Evolutionary conservation across 1,140 invertebrate genomes (phyloP), one percentile per base, ranked within the genome.

Genomic region (Tetranychus cinnabarinus): DNA sequence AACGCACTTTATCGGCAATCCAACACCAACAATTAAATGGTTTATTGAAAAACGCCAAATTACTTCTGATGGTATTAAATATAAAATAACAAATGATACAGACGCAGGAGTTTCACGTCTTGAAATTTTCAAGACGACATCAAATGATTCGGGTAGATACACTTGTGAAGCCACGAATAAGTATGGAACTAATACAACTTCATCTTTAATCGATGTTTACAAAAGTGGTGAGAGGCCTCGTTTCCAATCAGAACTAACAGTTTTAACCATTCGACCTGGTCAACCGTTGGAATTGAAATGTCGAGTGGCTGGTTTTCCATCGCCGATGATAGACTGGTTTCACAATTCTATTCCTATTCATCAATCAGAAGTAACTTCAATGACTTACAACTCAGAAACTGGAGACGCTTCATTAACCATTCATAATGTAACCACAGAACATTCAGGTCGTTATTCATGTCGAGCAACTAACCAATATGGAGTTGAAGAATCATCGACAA

Each of bases 141-240:
- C 72, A 34, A 69, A 75, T 65, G 74, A 75, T 59, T 66, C 65
- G 60, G 75, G 75, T 45, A 72, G 69, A 15, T 76, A 76, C 67
- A 74, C 72, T 67, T 57, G 56, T 57, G 6, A 34, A 57, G 39
- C 39, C 10, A 10, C 23, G 10, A 57, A 57, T 34, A 45, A 57
- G 23, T 23, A n/a, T 2, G 50, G 50, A 8, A 8, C 31, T 0
- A 4, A n/a, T n/a, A 52, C 50, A 52, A 23, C 31, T 8, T n/a
- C 5, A 33, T n/a, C 50, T n/a, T 31, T 6, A 8, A 33, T 52
- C 7, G 31, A 31, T 31, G 50, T 52, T 6, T 52, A 52, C 4
- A 7, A 52, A n/a, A 52, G 15, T 31, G n/a, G n/a, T 13, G n/a
- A n/a, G 2, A 52, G 23, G 6, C 50, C 50, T 23, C n/a, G n/a